phyloP scores from a whole-genome alignment of 1,140 invertebrate genomes.

The Battus philenor region DNA sequence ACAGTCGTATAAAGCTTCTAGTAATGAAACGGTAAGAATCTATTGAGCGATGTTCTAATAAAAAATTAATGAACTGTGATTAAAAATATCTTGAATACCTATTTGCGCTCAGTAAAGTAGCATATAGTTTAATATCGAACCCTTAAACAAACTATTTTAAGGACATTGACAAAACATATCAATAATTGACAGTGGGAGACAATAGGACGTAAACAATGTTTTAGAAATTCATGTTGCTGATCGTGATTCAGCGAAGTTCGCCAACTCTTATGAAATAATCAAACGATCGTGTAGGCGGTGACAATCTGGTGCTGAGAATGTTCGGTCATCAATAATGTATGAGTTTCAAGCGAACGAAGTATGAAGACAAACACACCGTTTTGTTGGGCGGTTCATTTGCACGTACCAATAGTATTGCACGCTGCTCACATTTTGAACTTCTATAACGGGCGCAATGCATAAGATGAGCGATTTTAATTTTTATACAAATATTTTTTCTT shows the following conservation, averaged over 20 bases:
- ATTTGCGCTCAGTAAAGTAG: too few species aligned
- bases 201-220: not conserved
- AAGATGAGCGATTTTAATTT: conserved; percentile 24
- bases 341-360: conserved; percentile 45
- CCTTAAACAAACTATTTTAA: too few species aligned
- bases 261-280: conserved; percentile 37
- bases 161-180: not conserved
- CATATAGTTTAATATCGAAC: too few species aligned
- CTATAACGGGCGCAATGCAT: conserved; percentile 15
- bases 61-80: too few species aligned
- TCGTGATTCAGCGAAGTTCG: conserved; percentile 30
- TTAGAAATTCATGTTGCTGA: conserved; percentile 20
- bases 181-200: not conserved
- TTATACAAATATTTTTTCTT: too few species aligned
- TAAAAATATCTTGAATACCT: too few species aligned
- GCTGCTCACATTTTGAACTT: conserved; percentile 32
- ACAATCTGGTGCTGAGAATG: conserved; percentile 24
- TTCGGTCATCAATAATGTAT: conserved; percentile 51
- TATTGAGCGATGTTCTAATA: too few species aligned
- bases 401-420: conserved; percentile 38
- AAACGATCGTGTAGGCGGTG: conserved; percentile 32
- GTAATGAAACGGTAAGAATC: too few species aligned
- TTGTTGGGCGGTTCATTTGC: conserved; percentile 46
- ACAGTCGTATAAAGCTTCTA: too few species aligned
- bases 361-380: conserved; percentile 42